Base-by-base conservation (phyloP, 2,888 invertebrate genomes). In the Frankliniella fusca region DNA sequence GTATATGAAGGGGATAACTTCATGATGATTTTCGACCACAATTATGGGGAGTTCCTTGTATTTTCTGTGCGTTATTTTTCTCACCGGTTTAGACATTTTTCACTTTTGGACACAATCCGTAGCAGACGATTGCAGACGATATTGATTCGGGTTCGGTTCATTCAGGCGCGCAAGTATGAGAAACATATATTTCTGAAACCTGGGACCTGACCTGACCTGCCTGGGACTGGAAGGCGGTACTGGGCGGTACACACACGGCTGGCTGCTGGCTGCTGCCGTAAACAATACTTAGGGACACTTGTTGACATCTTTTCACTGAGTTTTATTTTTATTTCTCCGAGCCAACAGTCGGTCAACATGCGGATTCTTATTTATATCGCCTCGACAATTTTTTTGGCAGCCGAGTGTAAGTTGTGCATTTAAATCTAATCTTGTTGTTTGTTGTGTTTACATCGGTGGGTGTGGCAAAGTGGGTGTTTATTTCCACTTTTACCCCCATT, bases 21-120 rank as follows among this genome's bases (percentile, higher is more conserved):
- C 94, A 88, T 95, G 92, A 88, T 95, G 95, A 86, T 93, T 92
- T 86, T 95, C 95, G 2, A 94, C 95, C 38, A 95, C 90, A 87
- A 93, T 93, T 84, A 95, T 90, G 23, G 95, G 95, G 82, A 94
- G 92, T 87, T 92, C 92, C 87, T 91, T 91, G 86, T 90, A 92
- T 84, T 88, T 88, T 76, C 70, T 76, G 23, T 76, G 70, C 27
- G 61, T 61, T 18, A 27, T 11, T 11, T 23, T 76, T 27, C 9
- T 76, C 12, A 27, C 70, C 70, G 70, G 70, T 27, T 27, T 23
- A 8, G 70, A 27, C 70, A 76, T 76, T 27, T 76, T 38, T 38
- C 38, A 38, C 38, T 38, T 18, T 12, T 11, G n/a, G n/a, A n/a
- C n/a, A n/a, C n/a, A n/a, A n/a, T n/a, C n/a, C 5, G 1, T 9